These are phyloP conservation scores for Eublepharis macularius DNA, from an alignment of 2,113 vertebrate species.

Conservation along the genomic window DNA sequence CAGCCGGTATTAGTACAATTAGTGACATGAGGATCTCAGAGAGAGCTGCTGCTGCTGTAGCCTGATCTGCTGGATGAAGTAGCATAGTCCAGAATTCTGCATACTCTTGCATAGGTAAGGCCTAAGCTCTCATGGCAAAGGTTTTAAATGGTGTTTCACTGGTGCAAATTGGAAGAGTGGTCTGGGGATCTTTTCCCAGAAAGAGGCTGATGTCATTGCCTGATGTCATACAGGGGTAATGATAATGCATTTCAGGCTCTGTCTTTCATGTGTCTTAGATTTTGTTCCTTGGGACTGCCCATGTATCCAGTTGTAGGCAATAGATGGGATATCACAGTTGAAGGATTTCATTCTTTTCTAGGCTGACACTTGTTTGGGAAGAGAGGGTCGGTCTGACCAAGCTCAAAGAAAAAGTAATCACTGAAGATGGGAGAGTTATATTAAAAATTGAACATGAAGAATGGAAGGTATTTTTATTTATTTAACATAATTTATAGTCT, in stretches of 20 bases:
- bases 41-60: too few species aligned
- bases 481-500: too few species aligned
- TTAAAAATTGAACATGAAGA: conserved; percentile 92
- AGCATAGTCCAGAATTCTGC: neutral
- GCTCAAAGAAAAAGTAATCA: conserved; percentile 86
- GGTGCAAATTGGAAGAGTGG: neutral
- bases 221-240: neutral
- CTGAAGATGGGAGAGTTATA: conserved; percentile 85
- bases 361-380: conserved; percentile 86
- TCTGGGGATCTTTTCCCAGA: neutral
- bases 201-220: neutral
- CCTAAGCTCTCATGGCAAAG: neutral
- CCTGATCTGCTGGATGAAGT: neutral
- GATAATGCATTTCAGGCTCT: neutral
- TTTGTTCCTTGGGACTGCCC: neutral
- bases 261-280: neutral
- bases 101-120: neutral
- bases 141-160: neutral
- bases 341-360: conserved; percentile 53
- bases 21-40: too few species aligned
- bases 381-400: conserved; percentile 85
- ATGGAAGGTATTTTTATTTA: conserved; percentile 95
- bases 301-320: neutral
- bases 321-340: neutral
- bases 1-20: too few species aligned